Evolutionary conservation across 2,888 invertebrate species (phyloP).

Genomic region (Drosophila austrosaltans): DNA sequence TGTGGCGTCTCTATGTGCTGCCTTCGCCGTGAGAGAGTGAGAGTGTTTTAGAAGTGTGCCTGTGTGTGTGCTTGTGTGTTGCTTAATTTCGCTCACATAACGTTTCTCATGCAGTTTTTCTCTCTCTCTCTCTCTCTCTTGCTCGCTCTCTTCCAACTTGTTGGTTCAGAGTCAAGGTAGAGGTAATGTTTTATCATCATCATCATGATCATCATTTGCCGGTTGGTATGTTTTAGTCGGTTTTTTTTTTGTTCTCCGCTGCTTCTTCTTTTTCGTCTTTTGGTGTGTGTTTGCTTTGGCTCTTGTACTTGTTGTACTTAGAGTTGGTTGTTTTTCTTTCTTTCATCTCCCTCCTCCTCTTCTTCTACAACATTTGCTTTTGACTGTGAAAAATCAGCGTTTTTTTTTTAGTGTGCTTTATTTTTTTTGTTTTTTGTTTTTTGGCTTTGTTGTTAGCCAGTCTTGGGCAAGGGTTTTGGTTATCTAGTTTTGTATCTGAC

Average conservation of each 20-base stretch:
- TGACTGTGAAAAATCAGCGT: conserved; percentile 69
- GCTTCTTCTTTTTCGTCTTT: conserved; percentile 10
- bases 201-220: conserved; percentile 64
- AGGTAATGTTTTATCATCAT: conserved; percentile 76
- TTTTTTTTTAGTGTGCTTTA: conserved; percentile 12
- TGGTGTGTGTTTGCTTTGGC: conserved; percentile 41
- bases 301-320: conserved; percentile 71
- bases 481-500: conserved; percentile 5
- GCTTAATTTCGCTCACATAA: conserved; percentile 78
- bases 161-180: conserved; percentile 83
- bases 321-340: conserved; percentile 41
- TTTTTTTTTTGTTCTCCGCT: neutral
- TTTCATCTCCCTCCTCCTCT: conserved; percentile 35
- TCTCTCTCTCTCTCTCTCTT: conserved; percentile 10
- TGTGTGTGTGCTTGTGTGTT: conserved; percentile 53
- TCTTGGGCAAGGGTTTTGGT: conserved; percentile 3
- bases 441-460: conserved; percentile 11
- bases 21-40: conserved; percentile 66
- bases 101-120: conserved; percentile 79
- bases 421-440: conserved; percentile 30
- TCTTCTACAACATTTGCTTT: conserved; percentile 63
- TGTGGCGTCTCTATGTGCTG: conserved; percentile 30
- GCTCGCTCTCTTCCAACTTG: conserved; percentile 52
- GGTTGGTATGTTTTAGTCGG: conserved; percentile 68
- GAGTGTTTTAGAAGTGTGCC: conserved; percentile 63